phyloP scores from a whole-genome alignment of 2,888 invertebrate genomes.

The Drosophila rubida region DNA sequence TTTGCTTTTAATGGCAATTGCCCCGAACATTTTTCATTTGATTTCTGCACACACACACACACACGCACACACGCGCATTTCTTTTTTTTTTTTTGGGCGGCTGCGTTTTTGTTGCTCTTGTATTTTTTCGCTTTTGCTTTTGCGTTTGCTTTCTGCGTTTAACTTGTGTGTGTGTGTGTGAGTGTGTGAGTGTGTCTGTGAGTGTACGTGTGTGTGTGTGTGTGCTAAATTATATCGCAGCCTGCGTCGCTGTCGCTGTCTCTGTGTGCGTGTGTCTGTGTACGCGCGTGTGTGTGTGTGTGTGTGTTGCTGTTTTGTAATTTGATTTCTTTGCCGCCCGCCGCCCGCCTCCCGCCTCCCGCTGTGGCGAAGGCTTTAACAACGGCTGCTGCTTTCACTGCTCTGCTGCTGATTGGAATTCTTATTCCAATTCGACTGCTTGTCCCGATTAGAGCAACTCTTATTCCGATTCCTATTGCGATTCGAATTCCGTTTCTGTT shows the following conservation, averaged over 20 bases:
- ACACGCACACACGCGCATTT: conserved; percentile 23
- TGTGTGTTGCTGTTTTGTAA: conserved; percentile 75
- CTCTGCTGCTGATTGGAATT: conserved; percentile 35
- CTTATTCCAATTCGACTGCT: not conserved
- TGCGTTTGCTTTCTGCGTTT: conserved; percentile 48
- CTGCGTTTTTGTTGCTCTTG: conserved; percentile 25
- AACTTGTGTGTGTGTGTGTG: conserved; percentile 45
- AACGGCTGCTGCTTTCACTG: conserved; percentile 40
- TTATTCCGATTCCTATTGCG: not conserved
- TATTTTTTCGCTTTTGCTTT: conserved; percentile 40
- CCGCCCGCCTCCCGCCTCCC: conserved; percentile 44
- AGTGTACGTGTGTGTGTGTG: conserved; percentile 41
- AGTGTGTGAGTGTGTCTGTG: conserved; percentile 59
- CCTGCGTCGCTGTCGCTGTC: conserved; percentile 25
- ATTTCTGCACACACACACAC: conserved; percentile 38
- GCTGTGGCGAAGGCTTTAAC: conserved; percentile 31
- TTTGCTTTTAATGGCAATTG: conserved; percentile 55
- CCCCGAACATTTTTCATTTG: conserved; percentile 41
- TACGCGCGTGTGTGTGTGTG: conserved; percentile 31
- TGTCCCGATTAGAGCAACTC: too few species aligned
- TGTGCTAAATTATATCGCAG: conserved; percentile 73
- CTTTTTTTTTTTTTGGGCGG: conserved; percentile 54
- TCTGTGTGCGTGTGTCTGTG: conserved; percentile 38
- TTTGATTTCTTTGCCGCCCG: conserved; percentile 76
- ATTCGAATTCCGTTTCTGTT: conserved; percentile 13